Evolutionary conservation across 2,888 invertebrate species (phyloP).

Genomic region (Eustalomyia histrio): DNA sequence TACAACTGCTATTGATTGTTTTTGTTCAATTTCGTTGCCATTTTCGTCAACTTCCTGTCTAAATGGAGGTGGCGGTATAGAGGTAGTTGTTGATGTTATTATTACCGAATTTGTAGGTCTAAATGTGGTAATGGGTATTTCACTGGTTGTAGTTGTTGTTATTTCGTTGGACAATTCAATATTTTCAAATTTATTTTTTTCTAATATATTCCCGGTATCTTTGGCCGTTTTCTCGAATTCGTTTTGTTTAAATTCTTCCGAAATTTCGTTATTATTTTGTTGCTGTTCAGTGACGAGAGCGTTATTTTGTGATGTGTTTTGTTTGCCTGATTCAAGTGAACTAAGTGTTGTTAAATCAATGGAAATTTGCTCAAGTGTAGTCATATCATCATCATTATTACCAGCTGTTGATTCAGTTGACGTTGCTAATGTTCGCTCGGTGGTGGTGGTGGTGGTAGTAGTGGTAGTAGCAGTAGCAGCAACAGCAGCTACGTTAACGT

Average conservation of each 20-base stretch:
- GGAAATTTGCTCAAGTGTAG: conserved; percentile 65
- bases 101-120: conserved; percentile 64
- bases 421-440: background rate
- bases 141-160: conserved; percentile 62
- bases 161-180: conserved; percentile 25
- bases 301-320: conserved; percentile 62
- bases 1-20: conserved; percentile 55
- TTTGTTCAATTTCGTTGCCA: conserved; percentile 69
- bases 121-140: conserved; percentile 66
- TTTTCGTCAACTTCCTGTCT: conserved; percentile 72
- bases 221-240: conserved; percentile 18
- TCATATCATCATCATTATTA: conserved; percentile 28
- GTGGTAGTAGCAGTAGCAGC: too few relatives aligned
- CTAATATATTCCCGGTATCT: conserved; percentile 40
- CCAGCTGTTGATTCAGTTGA: conserved; percentile 42
- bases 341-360: conserved; percentile 71
- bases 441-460: background rate
- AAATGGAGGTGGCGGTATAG: conserved; percentile 43
- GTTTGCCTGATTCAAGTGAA: conserved; percentile 71
- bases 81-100: conserved; percentile 41
- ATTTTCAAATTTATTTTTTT: conserved; percentile 61
- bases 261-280: conserved; percentile 52
- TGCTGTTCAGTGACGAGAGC: conserved; percentile 1
- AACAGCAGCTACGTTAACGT: background rate
- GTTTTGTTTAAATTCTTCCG: conserved; percentile 44